phyloP scores from a whole-genome alignment of 2,888 invertebrate genomes.

The Priocnemis perturbator region DNA sequence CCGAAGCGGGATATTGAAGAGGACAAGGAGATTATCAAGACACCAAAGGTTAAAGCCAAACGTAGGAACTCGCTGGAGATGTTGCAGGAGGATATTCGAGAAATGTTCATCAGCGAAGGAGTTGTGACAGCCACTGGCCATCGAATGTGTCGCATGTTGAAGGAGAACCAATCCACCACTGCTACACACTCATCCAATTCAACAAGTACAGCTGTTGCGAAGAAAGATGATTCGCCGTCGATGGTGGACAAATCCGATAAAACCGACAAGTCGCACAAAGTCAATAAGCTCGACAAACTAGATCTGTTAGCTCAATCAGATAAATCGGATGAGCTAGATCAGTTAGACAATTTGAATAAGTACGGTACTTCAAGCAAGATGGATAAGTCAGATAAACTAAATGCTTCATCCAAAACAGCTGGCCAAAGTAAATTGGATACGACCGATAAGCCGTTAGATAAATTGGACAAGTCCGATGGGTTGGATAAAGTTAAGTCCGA shows the following conservation, averaged over 20 bases:
- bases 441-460: background rate
- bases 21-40: conserved; percentile 38
- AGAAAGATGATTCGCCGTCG: background rate
- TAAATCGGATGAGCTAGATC: too few relatives aligned
- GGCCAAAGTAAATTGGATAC: background rate
- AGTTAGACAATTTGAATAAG: background rate
- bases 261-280: too few relatives aligned
- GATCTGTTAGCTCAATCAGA: too few relatives aligned
- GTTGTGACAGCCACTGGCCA: conserved; percentile 81
- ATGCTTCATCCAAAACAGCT: too few relatives aligned
- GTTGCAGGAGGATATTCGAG: conserved; percentile 83
- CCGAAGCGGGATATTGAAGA: conserved; percentile 29
- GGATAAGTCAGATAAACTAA: background rate
- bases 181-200: background rate
- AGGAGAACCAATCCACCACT: conserved; percentile 70
- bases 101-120: conserved; percentile 82
- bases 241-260: background rate
- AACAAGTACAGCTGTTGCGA: conserved; percentile 9
- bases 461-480: too few relatives aligned
- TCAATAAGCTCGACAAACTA: too few relatives aligned
- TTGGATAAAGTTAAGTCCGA: conserved; percentile 17
- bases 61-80: conserved; percentile 78
- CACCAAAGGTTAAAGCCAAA: conserved; percentile 48
- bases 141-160: conserved; percentile 80
- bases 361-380: background rate